phyloP scores from a whole-genome alignment of 2,888 invertebrate species.

The Spilosoma lubricipeda region DNA sequence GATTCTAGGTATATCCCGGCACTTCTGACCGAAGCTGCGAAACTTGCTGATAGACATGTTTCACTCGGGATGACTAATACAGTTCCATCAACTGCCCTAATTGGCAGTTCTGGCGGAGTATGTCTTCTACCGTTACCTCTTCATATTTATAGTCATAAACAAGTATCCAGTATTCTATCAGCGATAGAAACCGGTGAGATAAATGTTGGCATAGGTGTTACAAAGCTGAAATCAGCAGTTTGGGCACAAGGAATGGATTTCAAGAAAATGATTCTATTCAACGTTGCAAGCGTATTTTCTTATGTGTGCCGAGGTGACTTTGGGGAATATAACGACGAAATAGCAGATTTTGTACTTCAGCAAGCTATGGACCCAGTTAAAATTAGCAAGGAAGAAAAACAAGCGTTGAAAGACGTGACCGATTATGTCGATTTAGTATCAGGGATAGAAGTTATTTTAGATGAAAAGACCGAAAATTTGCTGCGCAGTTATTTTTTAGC shows the following conservation, averaged over 20 bases:
- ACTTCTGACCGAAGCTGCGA: constrained; percentile 71
- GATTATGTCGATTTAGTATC: constrained; percentile 71
- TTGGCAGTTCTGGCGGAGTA: constrained; percentile 72
- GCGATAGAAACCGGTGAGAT: constrained; percentile 73
- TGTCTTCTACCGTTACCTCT: constrained; percentile 73
- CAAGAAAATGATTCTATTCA: constrained; percentile 69
- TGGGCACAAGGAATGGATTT: constrained; percentile 79
- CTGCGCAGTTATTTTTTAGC: constrained; percentile 74
- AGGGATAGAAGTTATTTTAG: constrained; percentile 66
- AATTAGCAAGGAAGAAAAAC: constrained; percentile 59
- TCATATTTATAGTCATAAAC: constrained; percentile 73
- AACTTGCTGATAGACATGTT: constrained; percentile 65
- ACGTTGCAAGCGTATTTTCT: constrained; percentile 75
- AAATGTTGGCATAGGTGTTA: constrained; percentile 54
- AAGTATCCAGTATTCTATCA: constrained; percentile 62
- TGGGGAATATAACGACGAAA: constrained; percentile 70
- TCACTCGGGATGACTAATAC: constrained; percentile 65
- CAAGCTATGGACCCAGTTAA: constrained; percentile 58
- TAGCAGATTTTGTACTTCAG: constrained; percentile 69
- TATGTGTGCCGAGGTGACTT: constrained; percentile 73
- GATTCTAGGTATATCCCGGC: constrained; percentile 71
- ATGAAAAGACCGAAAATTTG: constrained; percentile 63
- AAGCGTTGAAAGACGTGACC: constrained; percentile 64
- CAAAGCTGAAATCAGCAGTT: constrained; percentile 68
- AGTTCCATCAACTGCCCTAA: constrained; percentile 59